phyloP scores from a whole-genome alignment of 2,888 invertebrate genomes.

The Meiosimyza platycephala region DNA sequence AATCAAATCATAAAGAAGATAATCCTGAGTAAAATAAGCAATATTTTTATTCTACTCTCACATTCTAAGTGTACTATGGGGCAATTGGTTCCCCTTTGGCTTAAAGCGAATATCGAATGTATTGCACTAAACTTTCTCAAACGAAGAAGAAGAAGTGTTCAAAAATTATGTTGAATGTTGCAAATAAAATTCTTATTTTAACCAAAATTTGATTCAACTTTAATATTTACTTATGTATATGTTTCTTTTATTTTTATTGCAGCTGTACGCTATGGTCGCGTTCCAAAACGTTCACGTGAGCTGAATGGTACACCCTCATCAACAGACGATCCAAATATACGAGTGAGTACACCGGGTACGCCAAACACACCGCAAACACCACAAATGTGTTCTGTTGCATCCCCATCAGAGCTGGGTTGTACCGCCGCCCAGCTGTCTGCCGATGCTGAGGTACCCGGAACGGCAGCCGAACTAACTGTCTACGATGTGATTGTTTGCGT shows the following conservation, averaged over 20 bases:
- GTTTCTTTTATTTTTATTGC: constrained; percentile 55
- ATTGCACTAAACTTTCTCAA: no score
- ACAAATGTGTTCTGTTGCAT: constrained; percentile 68
- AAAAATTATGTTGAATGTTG: no score
- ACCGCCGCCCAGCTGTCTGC: constrained; percentile 53
- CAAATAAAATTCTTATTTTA: constrained; percentile 10
- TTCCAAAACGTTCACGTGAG: constrained; percentile 92
- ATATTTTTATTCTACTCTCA: no score
- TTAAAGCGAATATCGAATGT: no score
- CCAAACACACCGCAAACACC: constrained; percentile 70
- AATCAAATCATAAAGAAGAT: no score
- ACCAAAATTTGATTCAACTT: no score
- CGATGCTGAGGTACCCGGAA: constrained; percentile 65
- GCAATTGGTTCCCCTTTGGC: no score
- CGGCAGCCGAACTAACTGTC: constrained; percentile 73
- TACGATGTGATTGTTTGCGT: constrained; percentile 85
- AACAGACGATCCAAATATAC: constrained; percentile 50
- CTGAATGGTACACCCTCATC: constrained; percentile 69
- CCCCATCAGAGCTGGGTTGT: constrained; percentile 66
- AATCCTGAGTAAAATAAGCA: no score
- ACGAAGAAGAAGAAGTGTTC: no score
- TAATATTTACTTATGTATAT: no score
- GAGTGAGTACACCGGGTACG: constrained; percentile 66
- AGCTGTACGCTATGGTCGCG: constrained; percentile 97
- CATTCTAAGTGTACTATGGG: no score